Conservation (phyloP, 2,888 invertebrate species). For the Camponotus fellah region DNA sequence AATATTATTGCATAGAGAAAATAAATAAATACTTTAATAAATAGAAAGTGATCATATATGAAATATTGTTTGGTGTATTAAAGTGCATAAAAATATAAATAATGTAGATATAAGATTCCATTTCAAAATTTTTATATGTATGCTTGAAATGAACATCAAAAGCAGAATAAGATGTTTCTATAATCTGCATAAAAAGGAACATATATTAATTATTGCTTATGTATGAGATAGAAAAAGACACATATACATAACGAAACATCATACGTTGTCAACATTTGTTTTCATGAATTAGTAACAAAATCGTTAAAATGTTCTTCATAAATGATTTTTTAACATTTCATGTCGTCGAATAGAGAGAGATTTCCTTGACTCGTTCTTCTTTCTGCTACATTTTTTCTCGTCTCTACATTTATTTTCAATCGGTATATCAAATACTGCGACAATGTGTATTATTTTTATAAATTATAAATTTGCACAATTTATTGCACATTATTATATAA, state of each 20-base stretch:
- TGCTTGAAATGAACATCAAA: slow-evolving; percentile 64
- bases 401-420: neutral
- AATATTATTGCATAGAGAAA: no score
- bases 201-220: neutral
- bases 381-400: neutral
- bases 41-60: no score
- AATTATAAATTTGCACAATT: slow-evolving; percentile 9
- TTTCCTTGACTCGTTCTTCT: neutral
- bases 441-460: neutral
- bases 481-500: neutral
- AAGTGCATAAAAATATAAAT: neutral
- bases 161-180: slow-evolving; percentile 73
- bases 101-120: neutral
- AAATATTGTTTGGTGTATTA: no score
- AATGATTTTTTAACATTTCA: slow-evolving; percentile 37
- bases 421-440: neutral
- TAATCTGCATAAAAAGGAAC: slow-evolving; percentile 60
- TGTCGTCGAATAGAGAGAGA: neutral
- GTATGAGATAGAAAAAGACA: neutral
- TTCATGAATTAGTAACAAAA: slow-evolving; percentile 36
- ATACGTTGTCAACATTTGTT: slow-evolving; percentile 1
- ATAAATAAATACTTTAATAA: no score
- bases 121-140: slow-evolving; percentile 9
- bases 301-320: slow-evolving; percentile 5
- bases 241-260: neutral